Evolutionary conservation across 2,113 vertebrate genomes (phyloP).

Genomic region (Aldabrachelys gigantea): DNA sequence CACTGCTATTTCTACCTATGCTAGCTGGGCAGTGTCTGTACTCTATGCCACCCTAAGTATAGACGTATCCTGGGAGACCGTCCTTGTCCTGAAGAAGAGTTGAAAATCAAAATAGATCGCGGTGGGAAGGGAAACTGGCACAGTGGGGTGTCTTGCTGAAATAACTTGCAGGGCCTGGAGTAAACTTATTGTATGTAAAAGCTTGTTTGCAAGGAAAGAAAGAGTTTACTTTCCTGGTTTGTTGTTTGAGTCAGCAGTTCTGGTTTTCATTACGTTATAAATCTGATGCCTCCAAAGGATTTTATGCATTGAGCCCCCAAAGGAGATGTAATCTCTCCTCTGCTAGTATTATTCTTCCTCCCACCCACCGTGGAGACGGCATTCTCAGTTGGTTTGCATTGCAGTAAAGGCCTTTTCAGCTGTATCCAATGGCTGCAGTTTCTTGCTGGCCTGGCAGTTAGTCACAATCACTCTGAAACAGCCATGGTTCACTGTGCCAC

Average conservation of each 20-base stretch:
- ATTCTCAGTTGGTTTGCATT: background rate
- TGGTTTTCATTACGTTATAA: background rate
- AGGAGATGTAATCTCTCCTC: background rate
- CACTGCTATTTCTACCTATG: background rate
- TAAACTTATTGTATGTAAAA: background rate
- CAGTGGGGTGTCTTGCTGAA: background rate
- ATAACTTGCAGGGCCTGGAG: background rate
- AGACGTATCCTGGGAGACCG: background rate
- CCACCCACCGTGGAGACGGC: accelerated
- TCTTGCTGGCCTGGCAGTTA: slow-evolving; percentile 48
- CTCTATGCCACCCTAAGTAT: background rate
- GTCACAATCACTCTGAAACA: background rate
- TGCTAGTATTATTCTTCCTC: too few species aligned
- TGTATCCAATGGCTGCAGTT: background rate
- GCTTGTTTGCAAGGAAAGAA: background rate
- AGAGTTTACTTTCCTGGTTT: background rate
- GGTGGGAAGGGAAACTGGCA: background rate
- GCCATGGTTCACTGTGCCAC: slow-evolving; percentile 3
- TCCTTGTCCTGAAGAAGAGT: background rate
- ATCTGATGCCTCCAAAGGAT: background rate
- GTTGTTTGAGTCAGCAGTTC: background rate
- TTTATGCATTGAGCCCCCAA: background rate
- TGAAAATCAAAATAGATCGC: background rate
- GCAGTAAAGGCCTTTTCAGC: background rate
- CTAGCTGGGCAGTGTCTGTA: background rate